Evolutionary conservation across 2,113 vertebrate genomes (phyloP), one percentile per base, ranked within the genome.

Genomic region (Hystrix brachyura): DNA sequence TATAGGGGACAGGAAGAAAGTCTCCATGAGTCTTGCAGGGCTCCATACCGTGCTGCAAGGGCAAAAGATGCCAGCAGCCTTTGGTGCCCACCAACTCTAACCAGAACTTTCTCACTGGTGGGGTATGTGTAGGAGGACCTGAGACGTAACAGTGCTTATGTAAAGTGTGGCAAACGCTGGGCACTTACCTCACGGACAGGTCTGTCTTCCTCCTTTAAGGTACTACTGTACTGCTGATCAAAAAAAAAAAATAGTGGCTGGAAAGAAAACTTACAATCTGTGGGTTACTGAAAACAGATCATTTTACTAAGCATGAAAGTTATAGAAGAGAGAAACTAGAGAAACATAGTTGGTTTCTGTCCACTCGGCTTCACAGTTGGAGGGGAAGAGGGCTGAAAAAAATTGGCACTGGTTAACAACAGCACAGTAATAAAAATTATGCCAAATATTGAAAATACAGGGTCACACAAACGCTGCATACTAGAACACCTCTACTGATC

Each of bases 151-250:
- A 0, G 5, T 32, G 43, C 76, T 79, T 83, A 14, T 12, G 18
- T 62, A 65, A 95, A 53, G 7, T 17, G 38, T 72, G 14, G 72
- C n/a, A 46, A 87, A 89, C 76, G 46, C 25, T 27, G 25, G 25
- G 21, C 2, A 34, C n/a, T 90, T 76, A 18, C 23, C 8, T 81
- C 51, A 91, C 18, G 43, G 34, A 12, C 51, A 78, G 48, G 48
- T 83, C 94, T 89, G 53, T 62, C 10, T 88, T 69, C 90, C 59
- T 72, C 67, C 74, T 87, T 65, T 62, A 93, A 78, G 43, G 65
- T 53, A 57, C 43, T 46, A 3, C 71, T 74, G 71, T 59, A 29
- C 51, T 82, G 62, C 46, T 94, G 25, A 69, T 84, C 34, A 65
- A 29, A 29, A 72, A 38, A 72, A 38, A 38, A 38, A 53, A 59